Base-by-base conservation (phyloP, 2,888 invertebrate genomes). In the Rhamnusium bicolor region DNA sequence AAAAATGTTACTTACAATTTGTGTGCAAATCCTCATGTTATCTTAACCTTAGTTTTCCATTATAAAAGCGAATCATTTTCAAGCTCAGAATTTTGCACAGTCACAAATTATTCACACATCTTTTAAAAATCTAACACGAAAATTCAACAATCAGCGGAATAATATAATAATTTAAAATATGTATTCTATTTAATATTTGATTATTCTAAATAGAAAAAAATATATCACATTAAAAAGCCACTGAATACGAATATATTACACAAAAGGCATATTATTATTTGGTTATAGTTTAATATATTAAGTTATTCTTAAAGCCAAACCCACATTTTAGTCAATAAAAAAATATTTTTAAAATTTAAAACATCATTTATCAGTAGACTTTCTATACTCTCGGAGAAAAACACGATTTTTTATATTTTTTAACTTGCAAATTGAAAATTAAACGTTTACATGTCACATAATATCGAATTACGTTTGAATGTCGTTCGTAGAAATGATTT, bases 11-110 rank as follows among this genome's bases (percentile, higher is more conserved):
- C 84, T 81, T 80, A 85, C 85, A 80, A 81, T 83, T 79, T 82
- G 83, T 69, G 78, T 80, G 75, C 79, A 83, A 80, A 81, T 83
- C 82, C 81, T 84, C 84, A 83, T 85, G 84, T 83, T 85, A 85
- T 81, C 85, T 84, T 69, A 80, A 71, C 79, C 76, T 75, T 61
- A 80, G 74, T 71, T 78, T 79, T 68, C 77, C 77, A 53, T 73
- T 78, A 68, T 77, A 79, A 73, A 78, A 72, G 54, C 66, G 46
- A 40, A 70, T 66, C 78, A 78, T 78, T 69, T 24, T 60, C 27
- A 18, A 67, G 53, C 56, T 47, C 46, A 61, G 71, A 61, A 69
- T 60, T 60, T 63, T 67, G 47, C 72, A 71, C 72, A 69, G 65
- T 67, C 69, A 65, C 69, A 27, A 65, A 62, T n/a, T 51, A 72